A percentile compares a stretch with the other conserved stretches of the same genome.
Evolutionary conservation across 1,140 invertebrate species (phyloP).

Genomic region (Conus betulinus): DNA sequence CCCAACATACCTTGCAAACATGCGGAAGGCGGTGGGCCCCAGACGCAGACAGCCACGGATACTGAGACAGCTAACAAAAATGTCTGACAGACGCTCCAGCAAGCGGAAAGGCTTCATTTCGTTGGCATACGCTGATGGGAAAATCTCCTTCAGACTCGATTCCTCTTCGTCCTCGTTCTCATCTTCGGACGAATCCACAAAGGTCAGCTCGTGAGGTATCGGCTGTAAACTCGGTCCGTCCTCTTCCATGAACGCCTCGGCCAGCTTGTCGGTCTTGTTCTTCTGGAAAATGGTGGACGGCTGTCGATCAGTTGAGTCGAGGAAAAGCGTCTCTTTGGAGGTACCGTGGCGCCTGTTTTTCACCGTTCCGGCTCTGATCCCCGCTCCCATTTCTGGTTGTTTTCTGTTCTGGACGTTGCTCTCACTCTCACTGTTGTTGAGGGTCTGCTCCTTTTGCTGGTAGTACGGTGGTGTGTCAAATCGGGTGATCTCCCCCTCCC

Average conservation of each 20-base stretch:
- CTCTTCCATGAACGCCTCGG: constrained; percentile 17
- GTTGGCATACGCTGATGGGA: constrained; percentile 60
- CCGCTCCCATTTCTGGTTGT: not conserved
- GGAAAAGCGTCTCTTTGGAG: not conserved
- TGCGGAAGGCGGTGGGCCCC: constrained; percentile 69
- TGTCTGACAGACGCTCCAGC: constrained; percentile 62
- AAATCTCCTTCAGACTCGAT: constrained; percentile 67
- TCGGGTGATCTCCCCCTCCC: constrained; percentile 35
- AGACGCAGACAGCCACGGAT: constrained; percentile 63
- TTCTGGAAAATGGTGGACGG: constrained; percentile 9
- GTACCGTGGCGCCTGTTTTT: not conserved
- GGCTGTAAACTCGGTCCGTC: constrained; percentile 22
- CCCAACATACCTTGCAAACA: constrained; percentile 67
- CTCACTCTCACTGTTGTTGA: not conserved
- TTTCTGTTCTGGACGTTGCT: not conserved
- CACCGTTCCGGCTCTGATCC: not conserved
- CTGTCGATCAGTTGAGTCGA: constrained; percentile 1
- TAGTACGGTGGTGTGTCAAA: constrained; percentile 31
- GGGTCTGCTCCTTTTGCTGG: not conserved
- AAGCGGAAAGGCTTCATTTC: constrained; percentile 58
- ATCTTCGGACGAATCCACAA: constrained; percentile 34
- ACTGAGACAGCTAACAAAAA: constrained; percentile 66
- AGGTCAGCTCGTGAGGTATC: constrained; percentile 22
- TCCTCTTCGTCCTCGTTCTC: constrained; percentile 50
- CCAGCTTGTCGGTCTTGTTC: not conserved